Percentiles rank a stretch among this genome's conserved stretches.
phyloP scores from a whole-genome alignment of 2,113 vertebrate genomes.

The Microcebus tavaratra region DNA sequence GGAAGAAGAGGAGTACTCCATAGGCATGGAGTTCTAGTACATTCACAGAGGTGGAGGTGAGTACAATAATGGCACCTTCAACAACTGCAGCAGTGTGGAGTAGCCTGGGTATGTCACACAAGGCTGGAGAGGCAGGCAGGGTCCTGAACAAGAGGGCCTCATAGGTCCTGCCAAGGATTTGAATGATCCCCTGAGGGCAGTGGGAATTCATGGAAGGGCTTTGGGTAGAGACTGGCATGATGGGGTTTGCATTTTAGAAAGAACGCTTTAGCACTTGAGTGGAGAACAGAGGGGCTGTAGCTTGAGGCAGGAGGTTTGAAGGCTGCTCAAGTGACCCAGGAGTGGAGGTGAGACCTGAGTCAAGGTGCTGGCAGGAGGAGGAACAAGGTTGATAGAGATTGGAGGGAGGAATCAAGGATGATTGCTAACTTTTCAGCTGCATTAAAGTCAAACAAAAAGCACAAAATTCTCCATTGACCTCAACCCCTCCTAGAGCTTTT shows the following conservation, averaged over 20 bases:
- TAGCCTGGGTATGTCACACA: not conserved
- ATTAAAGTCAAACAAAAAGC: not conserved
- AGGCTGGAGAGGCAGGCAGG: not conserved
- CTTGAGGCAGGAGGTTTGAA: not conserved
- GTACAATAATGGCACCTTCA: not conserved
- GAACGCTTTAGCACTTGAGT: not conserved
- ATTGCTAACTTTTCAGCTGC: not conserved
- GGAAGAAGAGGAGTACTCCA: not conserved
- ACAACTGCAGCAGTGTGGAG: not conserved
- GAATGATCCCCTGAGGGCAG: not conserved
- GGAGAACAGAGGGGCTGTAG: not conserved
- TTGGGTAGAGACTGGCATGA: not conserved
- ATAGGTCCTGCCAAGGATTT: not conserved
- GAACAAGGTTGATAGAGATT: not conserved
- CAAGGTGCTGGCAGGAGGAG: not conserved
- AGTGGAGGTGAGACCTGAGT: not conserved
- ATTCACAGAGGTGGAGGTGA: not conserved
- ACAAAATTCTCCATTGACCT: not conserved
- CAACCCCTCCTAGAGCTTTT: not conserved
- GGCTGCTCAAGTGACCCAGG: not conserved
- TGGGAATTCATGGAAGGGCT: not conserved
- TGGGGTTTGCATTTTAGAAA: slow-evolving; percentile 10
- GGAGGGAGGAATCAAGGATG: not conserved
- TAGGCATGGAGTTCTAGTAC: not conserved
- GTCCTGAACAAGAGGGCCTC: not conserved